phyloP scores from a whole-genome alignment of 1,140 invertebrate species.

The Psix sp. region DNA sequence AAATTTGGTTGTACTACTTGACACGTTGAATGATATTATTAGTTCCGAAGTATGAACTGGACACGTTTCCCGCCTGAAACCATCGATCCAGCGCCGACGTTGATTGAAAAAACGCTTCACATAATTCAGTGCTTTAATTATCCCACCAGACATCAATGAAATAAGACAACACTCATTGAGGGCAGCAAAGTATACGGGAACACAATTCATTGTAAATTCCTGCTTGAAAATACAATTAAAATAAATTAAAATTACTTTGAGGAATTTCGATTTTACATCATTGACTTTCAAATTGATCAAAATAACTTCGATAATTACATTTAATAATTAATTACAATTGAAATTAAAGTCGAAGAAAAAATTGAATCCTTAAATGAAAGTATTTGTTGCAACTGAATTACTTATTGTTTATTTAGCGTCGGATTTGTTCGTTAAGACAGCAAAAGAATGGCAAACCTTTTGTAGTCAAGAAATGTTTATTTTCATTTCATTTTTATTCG shows the following conservation, averaged over 20 bases:
- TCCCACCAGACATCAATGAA: slow-evolving; percentile 11
- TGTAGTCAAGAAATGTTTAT: too few species aligned
- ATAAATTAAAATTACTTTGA: background rate
- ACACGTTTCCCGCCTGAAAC: slow-evolving; percentile 42
- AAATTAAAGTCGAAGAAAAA: too few species aligned
- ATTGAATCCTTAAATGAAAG: too few species aligned
- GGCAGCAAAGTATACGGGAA: background rate
- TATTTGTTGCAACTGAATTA: too few species aligned
- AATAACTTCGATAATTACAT: too few species aligned
- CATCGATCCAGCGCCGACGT: slow-evolving; percentile 42
- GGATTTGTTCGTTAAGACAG: too few species aligned
- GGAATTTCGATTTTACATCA: background rate
- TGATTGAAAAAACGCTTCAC: slow-evolving; percentile 47
- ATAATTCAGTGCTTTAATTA: slow-evolving; percentile 50
- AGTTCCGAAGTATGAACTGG: slow-evolving; percentile 29
- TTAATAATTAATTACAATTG: too few species aligned
- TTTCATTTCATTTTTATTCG: too few species aligned
- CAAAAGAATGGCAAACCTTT: too few species aligned
- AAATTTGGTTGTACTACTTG: slow-evolving; percentile 16
- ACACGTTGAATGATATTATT: slow-evolving; percentile 41
- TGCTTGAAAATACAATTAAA: background rate
- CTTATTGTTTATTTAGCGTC: too few species aligned
- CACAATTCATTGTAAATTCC: slow-evolving; percentile 16
- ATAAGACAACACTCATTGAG: slow-evolving; percentile 20
- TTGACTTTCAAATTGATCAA: background rate